Evolutionary conservation across 2,888 invertebrate genomes (phyloP), one percentile per base, ranked within the genome.

Genomic region (Machimus rusticus): DNA sequence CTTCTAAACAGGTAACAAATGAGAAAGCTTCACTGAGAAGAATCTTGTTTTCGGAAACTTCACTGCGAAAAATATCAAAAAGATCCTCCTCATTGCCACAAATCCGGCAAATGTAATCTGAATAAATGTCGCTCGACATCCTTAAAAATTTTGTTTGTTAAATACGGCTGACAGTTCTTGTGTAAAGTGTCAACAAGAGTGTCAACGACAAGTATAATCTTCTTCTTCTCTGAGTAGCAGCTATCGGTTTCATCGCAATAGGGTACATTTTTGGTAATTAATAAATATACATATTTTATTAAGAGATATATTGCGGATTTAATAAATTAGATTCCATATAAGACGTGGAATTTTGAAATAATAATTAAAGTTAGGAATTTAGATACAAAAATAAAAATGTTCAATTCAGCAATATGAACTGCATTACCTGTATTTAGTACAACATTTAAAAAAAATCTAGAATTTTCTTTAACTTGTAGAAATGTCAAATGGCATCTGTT

Each of bases 1-100:
- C 88, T 43, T 81, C 82, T 74, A 88, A 57, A 16, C 82, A 37
- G 6, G 88, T 88, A 23, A 88, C 87, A 74, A 34, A 79, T n/a
- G 74, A 51, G 31, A 74, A 88, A 1, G 76, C 87, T 5, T 78
- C 74, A 16, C 43, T n/a, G 4, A 88, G 55, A 12, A 55, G 39
- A 5, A 87, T 5, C 31, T 79, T 79, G 6, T 66, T 74, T 6
- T 23, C 51, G 4, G 31, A 16, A 3, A 81, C 31, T 51, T 28
- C 12, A 14, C 19, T 81, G 8, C n/a, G 19, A 55, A 81, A 81
- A n/a, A 28, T 81, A 81, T 81, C 34, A 6, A 55, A 28, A 16
- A n/a, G n/a, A 5, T 34, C 55, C 4, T 31, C 51, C 51, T 23
- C 23, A 51, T 28, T 55, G 9, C 81, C 55, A 31, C 81, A 81